Percentiles rank a stretch among this genome's conserved stretches.
These are phyloP conservation scores for Macaria notata DNA, from an alignment of 2,888 invertebrate species.

Conservation along the genomic window DNA sequence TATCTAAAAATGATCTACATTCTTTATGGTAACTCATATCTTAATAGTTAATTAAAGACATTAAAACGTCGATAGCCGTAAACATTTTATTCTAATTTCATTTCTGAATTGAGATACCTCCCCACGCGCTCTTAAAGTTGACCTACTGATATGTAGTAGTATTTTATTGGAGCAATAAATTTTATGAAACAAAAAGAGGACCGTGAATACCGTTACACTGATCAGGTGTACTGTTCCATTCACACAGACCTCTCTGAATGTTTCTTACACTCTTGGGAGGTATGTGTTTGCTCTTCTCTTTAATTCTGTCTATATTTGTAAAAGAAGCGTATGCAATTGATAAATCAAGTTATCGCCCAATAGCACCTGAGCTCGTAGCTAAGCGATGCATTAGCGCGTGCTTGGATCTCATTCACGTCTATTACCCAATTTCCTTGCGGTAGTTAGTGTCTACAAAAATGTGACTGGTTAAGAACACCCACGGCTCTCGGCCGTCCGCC, in stretches of 20 bases:
- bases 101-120: conserved; percentile 36
- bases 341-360: conserved; percentile 21
- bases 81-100: conserved; percentile 31
- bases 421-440: conserved; percentile 63
- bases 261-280: conserved; percentile 4
- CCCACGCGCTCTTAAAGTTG: conserved; percentile 37
- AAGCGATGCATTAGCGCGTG: conserved; percentile 37
- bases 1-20: conserved; percentile 8
- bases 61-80: conserved; percentile 28
- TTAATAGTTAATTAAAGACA: conserved; percentile 18
- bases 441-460: conserved; percentile 63
- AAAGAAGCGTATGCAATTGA: conserved; percentile 9
- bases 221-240: conserved; percentile 44
- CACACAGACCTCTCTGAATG: conserved; percentile 17
- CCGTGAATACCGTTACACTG: conserved; percentile 49
- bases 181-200: conserved; percentile 48
- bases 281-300: neutral
- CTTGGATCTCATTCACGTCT: conserved; percentile 46
- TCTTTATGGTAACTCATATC: conserved; percentile 14
- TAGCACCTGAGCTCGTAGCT: conserved; percentile 25
- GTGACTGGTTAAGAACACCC: conserved; percentile 75
- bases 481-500: conserved; percentile 67
- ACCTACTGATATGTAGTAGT: conserved; percentile 40
- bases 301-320: neutral
- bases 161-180: conserved; percentile 48